phyloP scores from a whole-genome alignment of 1,140 invertebrate species.

The Hyposmocoma kahamanoa region DNA sequence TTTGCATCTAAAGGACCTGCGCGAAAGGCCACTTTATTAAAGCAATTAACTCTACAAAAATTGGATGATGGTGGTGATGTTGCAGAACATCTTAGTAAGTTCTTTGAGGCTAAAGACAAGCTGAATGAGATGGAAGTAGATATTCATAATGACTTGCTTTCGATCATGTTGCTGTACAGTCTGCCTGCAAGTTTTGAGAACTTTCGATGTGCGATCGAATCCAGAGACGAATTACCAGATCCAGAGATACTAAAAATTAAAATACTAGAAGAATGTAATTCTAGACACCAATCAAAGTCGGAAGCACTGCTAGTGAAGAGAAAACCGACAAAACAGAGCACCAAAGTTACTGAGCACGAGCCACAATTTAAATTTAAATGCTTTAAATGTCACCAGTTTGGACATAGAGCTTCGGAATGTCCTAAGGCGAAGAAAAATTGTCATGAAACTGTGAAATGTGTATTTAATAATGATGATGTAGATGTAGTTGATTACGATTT shows the following conservation, averaged over 20 bases:
- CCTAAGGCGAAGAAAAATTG: background rate
- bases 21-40: constrained; percentile 3
- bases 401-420: constrained; percentile 5
- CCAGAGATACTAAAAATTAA: constrained; percentile 23
- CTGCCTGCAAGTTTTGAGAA: constrained; percentile 22
- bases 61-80: background rate
- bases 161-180: constrained; percentile 18
- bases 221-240: constrained; percentile 24
- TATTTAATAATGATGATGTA: background rate
- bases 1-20: constrained; percentile 2
- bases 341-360: background rate
- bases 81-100: background rate
- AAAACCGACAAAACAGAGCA: background rate
- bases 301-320: background rate
- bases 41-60: background rate
- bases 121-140: background rate
- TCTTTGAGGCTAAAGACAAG: background rate
- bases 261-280: constrained; percentile 23
- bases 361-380: background rate
- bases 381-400: background rate
- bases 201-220: constrained; percentile 26
- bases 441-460: too few species aligned
- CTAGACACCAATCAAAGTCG: background rate
- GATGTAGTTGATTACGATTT: background rate
- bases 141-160: background rate